A percentile compares a stretch with the other conserved stretches of the same genome.
These are phyloP conservation scores for Marmota flaviventris DNA, from an alignment of 2,113 vertebrate genomes.

Conservation along the genomic window DNA sequence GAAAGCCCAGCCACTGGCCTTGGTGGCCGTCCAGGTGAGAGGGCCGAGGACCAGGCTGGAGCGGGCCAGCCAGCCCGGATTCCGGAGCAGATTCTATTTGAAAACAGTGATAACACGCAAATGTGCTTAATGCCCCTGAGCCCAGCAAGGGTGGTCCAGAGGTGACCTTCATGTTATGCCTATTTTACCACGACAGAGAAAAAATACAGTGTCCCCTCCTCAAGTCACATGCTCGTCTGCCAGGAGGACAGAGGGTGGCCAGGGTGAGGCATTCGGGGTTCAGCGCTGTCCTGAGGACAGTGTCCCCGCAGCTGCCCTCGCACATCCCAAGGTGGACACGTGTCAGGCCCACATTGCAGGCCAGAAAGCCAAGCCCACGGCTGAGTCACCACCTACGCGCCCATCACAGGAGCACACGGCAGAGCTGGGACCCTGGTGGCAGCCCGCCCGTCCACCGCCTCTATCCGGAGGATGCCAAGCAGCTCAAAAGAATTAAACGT, in stretches of 20 bases:
- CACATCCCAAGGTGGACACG: no score
- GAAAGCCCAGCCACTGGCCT: background rate
- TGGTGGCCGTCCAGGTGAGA: background rate
- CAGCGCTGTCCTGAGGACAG: no score
- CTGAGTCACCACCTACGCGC: background rate
- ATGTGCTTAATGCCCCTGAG: background rate
- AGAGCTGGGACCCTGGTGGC: background rate
- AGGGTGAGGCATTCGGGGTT: no score
- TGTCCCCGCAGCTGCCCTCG: no score
- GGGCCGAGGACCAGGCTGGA: fast-evolving
- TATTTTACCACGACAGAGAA: background rate
- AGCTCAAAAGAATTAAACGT: background rate
- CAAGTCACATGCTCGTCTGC: background rate
- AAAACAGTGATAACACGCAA: background rate
- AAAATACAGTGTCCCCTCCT: background rate
- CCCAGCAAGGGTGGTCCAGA: background rate
- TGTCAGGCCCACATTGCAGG: no score
- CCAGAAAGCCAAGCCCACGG: no score
- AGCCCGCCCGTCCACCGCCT: background rate
- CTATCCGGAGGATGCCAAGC: background rate
- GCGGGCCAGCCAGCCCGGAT: background rate
- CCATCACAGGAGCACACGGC: fast-evolving
- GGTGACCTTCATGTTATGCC: background rate
- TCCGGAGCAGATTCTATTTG: background rate
- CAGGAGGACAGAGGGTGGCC: background rate